Percentiles rank a stretch among this genome's conserved stretches.
Evolutionary conservation across 1,140 invertebrate genomes (phyloP).

Genomic region (Drosophila pandora): DNA sequence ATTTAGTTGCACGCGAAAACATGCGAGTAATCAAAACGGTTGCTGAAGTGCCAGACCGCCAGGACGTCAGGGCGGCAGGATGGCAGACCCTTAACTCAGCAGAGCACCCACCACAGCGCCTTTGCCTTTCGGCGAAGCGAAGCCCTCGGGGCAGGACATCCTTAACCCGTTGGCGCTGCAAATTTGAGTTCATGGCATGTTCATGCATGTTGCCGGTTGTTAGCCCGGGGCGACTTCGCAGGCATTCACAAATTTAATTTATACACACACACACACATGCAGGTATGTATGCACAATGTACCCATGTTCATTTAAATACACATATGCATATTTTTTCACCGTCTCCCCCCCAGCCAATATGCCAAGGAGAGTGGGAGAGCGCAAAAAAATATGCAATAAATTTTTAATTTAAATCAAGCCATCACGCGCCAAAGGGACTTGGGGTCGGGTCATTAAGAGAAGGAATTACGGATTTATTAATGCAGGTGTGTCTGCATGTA

Average conservation of each 20-base stretch:
- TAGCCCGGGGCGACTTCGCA: conserved; percentile 59
- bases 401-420: conserved; percentile 82
- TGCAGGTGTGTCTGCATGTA: conserved; percentile 20
- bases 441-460: conserved; percentile 7
- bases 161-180: conserved; percentile 70
- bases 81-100: conserved; percentile 32
- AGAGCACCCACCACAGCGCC: conserved; percentile 12
- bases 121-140: conserved; percentile 2
- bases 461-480: conserved; percentile 7
- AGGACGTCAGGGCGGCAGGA: conserved; percentile 7
- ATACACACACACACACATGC: conserved; percentile 47
- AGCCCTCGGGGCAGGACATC: conserved; percentile 35
- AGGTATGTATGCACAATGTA: background rate
- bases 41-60: conserved; percentile 60
- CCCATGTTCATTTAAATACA: conserved; percentile 23
- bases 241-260: conserved; percentile 76
- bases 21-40: conserved; percentile 80
- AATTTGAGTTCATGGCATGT: conserved; percentile 77
- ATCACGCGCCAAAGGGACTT: conserved; percentile 41
- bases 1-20: conserved; percentile 82
- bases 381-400: conserved; percentile 78
- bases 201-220: conserved; percentile 65
- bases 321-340: conserved; percentile 34
- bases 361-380: conserved; percentile 30
- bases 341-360: conserved; percentile 40